A percentile compares a stretch with the other conserved stretches of the same genome.
These are phyloP conservation scores for Reticulitermes lucifugus DNA, from an alignment of 2,888 invertebrate genomes.

Conservation along the genomic window DNA sequence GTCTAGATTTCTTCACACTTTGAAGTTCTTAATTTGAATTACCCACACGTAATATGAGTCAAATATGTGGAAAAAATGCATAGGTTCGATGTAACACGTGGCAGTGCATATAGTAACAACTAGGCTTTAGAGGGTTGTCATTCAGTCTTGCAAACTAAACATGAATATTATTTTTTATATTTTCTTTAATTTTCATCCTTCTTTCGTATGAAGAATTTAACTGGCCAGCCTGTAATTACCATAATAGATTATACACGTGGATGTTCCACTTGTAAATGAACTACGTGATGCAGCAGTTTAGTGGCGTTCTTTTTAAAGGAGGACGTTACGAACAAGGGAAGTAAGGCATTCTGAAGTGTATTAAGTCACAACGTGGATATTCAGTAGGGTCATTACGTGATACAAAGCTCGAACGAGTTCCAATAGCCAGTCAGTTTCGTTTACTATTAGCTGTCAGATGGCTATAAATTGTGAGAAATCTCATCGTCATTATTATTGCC, in stretches of 20 bases:
- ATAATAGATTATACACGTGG: background rate
- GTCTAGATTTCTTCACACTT: no score
- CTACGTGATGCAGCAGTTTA: conserved; percentile 8
- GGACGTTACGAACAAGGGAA: background rate
- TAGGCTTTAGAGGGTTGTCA: no score
- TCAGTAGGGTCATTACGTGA: background rate
- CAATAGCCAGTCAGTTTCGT: background rate
- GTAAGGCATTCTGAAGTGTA: background rate
- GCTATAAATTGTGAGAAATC: conserved; percentile 6
- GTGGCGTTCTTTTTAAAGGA: background rate
- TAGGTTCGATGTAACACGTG: no score
- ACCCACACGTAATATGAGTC: no score
- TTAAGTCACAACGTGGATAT: background rate
- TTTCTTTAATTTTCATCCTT: no score
- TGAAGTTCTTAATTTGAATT: no score
- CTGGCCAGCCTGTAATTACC: background rate
- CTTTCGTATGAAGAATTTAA: background rate
- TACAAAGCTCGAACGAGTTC: background rate
- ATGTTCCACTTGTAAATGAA: conserved; percentile 1
- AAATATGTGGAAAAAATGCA: no score
- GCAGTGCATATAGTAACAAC: no score
- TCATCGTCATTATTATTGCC: background rate
- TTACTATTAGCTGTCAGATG: background rate
- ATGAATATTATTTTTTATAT: no score
- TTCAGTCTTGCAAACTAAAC: no score